Conservation (phyloP, 2,888 invertebrate genomes). For the Drosophila niveifrons region DNA sequence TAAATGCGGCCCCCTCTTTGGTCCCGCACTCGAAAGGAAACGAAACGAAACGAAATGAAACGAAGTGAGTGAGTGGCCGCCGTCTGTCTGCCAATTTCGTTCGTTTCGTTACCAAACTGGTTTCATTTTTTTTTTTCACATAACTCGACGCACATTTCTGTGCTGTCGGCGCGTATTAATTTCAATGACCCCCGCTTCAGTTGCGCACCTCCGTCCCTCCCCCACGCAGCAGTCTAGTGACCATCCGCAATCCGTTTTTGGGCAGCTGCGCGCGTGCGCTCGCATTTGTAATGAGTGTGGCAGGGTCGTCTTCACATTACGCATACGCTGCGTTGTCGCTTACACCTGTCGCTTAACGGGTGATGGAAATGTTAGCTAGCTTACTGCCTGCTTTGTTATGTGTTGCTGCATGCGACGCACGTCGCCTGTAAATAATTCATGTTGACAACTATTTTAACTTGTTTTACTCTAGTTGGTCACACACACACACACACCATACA, state of each 20-base stretch:
- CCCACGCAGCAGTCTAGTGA: conserved; percentile 9
- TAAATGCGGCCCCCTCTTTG: conserved; percentile 53
- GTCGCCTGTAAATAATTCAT: conserved; percentile 80
- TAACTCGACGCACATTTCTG: conserved; percentile 71
- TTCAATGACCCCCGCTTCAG: conserved; percentile 59
- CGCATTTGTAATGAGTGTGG: conserved; percentile 70
- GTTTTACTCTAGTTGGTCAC: conserved; percentile 74
- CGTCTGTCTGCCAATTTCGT: conserved; percentile 59
- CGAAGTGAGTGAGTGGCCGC: conserved; percentile 21
- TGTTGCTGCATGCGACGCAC: conserved; percentile 70
- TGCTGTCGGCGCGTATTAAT: conserved; percentile 77
- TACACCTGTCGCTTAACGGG: conserved; percentile 61
- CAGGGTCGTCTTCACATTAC: conserved; percentile 46
- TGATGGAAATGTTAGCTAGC: conserved; percentile 4
- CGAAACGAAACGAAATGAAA: too few relatives aligned
- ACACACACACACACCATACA: conserved; percentile 21
- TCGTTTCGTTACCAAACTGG: conserved; percentile 66
- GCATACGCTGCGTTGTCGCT: conserved; percentile 50
- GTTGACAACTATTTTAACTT: conserved; percentile 80
- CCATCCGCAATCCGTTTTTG: conserved; percentile 66
- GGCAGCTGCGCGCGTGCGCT: conserved; percentile 78
- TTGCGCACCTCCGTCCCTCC: neutral
- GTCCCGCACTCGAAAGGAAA: too few relatives aligned
- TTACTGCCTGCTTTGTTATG: neutral
- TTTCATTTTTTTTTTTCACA: conserved; percentile 50